Percentiles rank a stretch among this genome's conserved stretches.
phyloP scores from a whole-genome alignment of 2,797 vertebrate genomes.

The Danio albolineatus region DNA sequence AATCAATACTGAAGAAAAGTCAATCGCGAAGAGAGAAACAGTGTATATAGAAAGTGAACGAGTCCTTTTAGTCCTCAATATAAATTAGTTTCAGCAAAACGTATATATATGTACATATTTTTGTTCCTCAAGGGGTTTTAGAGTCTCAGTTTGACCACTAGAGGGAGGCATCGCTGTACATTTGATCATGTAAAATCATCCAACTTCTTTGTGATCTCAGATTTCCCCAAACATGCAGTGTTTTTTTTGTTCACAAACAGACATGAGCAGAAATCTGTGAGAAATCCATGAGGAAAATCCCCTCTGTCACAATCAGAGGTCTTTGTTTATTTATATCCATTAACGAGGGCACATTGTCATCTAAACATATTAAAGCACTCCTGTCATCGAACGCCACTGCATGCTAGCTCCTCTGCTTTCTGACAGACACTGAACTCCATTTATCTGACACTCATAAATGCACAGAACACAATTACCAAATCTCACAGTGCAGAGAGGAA shows the following conservation, averaged over 20 bases:
- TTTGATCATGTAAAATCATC: too few relatives aligned
- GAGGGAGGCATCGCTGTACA: constrained; percentile 40
- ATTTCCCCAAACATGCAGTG: too few relatives aligned
- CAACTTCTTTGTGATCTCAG: neutral
- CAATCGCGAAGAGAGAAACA: neutral
- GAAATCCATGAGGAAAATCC: neutral
- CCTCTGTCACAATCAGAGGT: neutral
- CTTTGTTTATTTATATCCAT: neutral
- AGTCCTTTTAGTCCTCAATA: neutral
- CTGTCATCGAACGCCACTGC: neutral
- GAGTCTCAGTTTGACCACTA: constrained; percentile 19
- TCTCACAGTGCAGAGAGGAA: neutral
- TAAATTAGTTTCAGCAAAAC: too few relatives aligned
- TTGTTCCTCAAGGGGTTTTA: neutral
- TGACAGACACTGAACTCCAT: constrained; percentile 17
- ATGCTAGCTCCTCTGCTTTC: neutral
- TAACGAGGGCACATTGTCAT: neutral
- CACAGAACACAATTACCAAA: neutral
- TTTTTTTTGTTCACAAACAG: neutral
- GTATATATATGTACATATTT: neutral
- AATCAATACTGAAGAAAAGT: neutral
- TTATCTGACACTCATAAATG: neutral
- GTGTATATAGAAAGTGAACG: neutral
- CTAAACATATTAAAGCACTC: constrained; percentile 4
- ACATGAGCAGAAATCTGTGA: neutral